phyloP scores from a whole-genome alignment of 2,797 vertebrate genomes.

The Dendrocincla tyrannina region DNA sequence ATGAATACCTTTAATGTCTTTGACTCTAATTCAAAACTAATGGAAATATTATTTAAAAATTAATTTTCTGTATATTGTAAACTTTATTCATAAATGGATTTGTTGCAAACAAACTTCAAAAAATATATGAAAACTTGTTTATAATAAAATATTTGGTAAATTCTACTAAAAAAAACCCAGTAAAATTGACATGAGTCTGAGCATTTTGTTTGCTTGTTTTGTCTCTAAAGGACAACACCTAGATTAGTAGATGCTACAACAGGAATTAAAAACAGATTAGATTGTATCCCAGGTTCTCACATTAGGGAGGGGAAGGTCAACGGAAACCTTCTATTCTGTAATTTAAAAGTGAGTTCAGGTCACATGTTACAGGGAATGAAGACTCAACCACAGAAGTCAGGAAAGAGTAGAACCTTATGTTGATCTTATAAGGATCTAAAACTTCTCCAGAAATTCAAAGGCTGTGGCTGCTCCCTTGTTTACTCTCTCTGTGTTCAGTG shows the following conservation, averaged over 20 bases:
- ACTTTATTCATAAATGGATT: neutral
- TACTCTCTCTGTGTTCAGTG: neutral
- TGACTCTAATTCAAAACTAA: neutral
- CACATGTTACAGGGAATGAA: neutral
- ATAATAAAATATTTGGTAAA: neutral
- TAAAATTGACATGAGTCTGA: neutral
- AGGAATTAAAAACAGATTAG: neutral
- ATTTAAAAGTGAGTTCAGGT: neutral
- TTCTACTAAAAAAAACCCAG: neutral
- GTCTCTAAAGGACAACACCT: neutral
- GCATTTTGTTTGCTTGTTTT: neutral
- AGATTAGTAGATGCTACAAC: neutral
- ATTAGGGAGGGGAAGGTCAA: neutral
- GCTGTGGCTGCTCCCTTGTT: neutral
- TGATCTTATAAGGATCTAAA: neutral
- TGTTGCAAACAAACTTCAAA: neutral
- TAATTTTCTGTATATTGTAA: neutral
- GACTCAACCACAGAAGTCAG: neutral
- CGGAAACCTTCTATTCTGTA: neutral
- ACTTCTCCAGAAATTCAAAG: neutral
- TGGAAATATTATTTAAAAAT: neutral
- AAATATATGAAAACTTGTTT: neutral
- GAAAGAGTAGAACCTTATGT: neutral
- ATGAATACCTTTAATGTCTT: neutral
- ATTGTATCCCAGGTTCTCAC: neutral